Evolutionary conservation across 1,140 invertebrate species (phyloP).

Genomic region (Drosophila ironensis): DNA sequence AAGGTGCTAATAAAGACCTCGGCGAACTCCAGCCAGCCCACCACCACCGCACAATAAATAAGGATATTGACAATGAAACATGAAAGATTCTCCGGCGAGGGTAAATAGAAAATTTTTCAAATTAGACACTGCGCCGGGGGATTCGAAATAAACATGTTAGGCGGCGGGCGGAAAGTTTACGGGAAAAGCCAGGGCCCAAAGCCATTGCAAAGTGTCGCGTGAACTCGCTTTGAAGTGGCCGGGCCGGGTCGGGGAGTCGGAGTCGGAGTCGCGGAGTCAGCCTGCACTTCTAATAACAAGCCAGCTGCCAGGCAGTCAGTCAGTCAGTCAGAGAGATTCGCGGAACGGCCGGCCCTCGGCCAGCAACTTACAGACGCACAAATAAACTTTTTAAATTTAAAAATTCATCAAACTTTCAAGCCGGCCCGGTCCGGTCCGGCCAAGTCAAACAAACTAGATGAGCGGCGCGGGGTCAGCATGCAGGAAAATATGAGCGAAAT

Average conservation of each 20-base stretch:
- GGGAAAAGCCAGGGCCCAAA: not conserved
- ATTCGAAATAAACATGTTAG: conserved; percentile 39
- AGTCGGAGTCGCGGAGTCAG: not conserved
- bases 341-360: conserved; percentile 24
- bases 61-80: conserved; percentile 52
- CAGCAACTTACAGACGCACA: conserved; percentile 65
- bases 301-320: not conserved
- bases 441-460: conserved; percentile 61
- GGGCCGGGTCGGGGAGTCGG: not conserved
- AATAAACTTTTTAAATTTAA: conserved; percentile 81
- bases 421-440: conserved; percentile 1
- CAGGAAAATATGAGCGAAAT: conserved; percentile 22
- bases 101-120: conserved; percentile 37
- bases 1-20: conserved; percentile 39
- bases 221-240: conserved; percentile 43
- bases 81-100: conserved; percentile 21
- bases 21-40: not conserved
- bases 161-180: not conserved
- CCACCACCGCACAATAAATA: conserved; percentile 45
- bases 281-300: conserved; percentile 9
- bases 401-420: conserved; percentile 79
- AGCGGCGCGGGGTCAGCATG: conserved; percentile 34
- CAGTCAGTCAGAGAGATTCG: not conserved
- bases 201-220: conserved; percentile 6
- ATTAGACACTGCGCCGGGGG: conserved; percentile 12